A percentile compares a stretch with the other conserved stretches of the same genome.
These are phyloP conservation scores for Nansenia antarctica DNA, from an alignment of 2,113 vertebrate species.

Conservation along the genomic window DNA sequence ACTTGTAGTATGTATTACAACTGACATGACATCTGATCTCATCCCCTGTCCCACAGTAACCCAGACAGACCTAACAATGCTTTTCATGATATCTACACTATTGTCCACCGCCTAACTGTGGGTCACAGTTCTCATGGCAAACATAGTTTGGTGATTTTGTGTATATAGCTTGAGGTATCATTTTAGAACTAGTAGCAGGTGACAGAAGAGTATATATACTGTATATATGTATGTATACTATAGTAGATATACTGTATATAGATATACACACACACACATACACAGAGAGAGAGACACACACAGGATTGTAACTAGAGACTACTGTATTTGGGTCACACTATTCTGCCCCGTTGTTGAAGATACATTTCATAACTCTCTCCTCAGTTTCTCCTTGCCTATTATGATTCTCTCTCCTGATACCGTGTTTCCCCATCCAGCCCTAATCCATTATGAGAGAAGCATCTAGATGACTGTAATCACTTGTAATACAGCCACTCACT, in stretches of 20 bases:
- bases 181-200: too few relatives aligned
- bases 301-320: slow-evolving; percentile 32
- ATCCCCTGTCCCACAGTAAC: slow-evolving; percentile 13
- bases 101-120: not conserved
- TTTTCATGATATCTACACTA: not conserved
- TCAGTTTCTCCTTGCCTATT: too few relatives aligned
- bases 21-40: not conserved
- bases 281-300: slow-evolving; percentile 12
- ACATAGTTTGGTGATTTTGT: too few relatives aligned
- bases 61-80: slow-evolving; percentile 1
- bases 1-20: slow-evolving; percentile 10
- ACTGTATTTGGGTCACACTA: slow-evolving; percentile 17
- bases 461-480: too few relatives aligned
- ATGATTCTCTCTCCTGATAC: too few relatives aligned
- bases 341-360: slow-evolving; percentile 30
- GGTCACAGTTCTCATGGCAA: not conserved
- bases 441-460: too few relatives aligned
- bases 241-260: too few relatives aligned
- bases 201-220: too few relatives aligned
- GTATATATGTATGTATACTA: too few relatives aligned
- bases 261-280: not conserved
- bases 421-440: too few relatives aligned
- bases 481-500: too few relatives aligned
- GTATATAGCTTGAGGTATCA: too few relatives aligned
- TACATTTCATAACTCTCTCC: slow-evolving; percentile 12